These are phyloP conservation scores for Chlorospingus flavigularis DNA, from an alignment of 2,797 vertebrate species.

Conservation along the genomic window DNA sequence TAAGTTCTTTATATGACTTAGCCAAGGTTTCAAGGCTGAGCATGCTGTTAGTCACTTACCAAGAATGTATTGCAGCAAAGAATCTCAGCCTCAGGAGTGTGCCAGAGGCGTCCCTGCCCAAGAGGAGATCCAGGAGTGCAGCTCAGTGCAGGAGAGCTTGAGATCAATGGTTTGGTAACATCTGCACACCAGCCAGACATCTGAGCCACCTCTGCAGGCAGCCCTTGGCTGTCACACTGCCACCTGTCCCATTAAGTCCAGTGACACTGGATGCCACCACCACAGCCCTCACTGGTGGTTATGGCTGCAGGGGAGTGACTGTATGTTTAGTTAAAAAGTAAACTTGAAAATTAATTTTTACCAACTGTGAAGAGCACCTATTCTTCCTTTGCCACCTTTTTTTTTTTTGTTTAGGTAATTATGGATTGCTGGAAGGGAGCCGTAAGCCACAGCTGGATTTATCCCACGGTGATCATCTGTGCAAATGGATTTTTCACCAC, in stretches of 20 bases:
- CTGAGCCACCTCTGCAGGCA: not conserved
- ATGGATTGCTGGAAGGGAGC: slow-evolving; percentile 73
- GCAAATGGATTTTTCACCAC: slow-evolving; percentile 81
- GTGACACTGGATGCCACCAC: not conserved
- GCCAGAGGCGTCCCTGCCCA: fast-evolving
- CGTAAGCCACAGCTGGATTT: slow-evolving; percentile 76
- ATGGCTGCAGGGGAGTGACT: not conserved
- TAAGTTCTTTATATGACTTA: not conserved
- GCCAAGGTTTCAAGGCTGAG: not conserved
- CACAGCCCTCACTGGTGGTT: not conserved
- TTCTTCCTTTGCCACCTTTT: not conserved
- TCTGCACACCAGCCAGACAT: not conserved
- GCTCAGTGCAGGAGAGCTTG: not conserved
- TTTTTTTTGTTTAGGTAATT: not conserved
- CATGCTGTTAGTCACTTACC: not conserved
- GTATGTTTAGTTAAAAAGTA: not conserved
- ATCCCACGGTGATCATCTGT: slow-evolving; percentile 79
- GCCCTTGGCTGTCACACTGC: not conserved
- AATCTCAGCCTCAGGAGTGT: not conserved
- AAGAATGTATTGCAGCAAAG: not conserved
- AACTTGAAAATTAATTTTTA: not conserved
- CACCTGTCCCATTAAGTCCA: not conserved
- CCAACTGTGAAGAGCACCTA: not conserved
- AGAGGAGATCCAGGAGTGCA: not conserved
- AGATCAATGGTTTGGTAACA: not conserved